Base-by-base conservation (phyloP, 1,140 invertebrate genomes). In the Hylaeus anthracinus region DNA sequence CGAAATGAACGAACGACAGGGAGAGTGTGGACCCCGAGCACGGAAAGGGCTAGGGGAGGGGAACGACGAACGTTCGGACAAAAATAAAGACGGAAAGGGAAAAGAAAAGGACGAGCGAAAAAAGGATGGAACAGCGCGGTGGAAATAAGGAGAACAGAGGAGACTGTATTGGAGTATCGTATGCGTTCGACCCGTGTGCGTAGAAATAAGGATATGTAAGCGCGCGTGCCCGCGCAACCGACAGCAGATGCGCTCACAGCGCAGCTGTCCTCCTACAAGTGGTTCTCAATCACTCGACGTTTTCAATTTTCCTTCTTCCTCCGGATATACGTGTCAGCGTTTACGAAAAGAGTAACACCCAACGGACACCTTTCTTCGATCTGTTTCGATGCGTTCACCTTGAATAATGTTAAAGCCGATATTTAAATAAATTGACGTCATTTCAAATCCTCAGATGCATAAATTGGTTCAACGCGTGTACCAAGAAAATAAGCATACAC, bases 251-350 rank as follows among this genome's bases (percentile, higher is more conserved):
- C 92, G 90, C 90, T 86, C 86, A 79, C 74, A 86, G 86, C 86
- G 90, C 92, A 93, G 91, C 92, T 93, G 91, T 92, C 91, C 92
- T 92, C 91, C 92, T 93, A 92, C 92, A 92, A 93, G 92, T 92
- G 92, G 91, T 93, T 92, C 92, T 92, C 92, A 93, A 92, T 92
- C 91, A 90, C 88, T 88, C 88, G 83, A 87, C 88, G 88, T 88
- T 88, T 83, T 72, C 72, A 58, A 84, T 89, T 90, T 79, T 77
- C 66, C 85, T 81, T 72, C 53, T 75, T 74, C 43, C 56, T 56
- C 15, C 12, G 39, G 37, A 4, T 39, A 65, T 55, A 41, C 56
- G 5, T 56, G 71, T 79, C 71, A 73, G 8, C 41, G 41, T 26
- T 70, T 26, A 51, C 55, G 8, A n/a, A 72, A 83, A 86, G 72